These are phyloP conservation scores for Anoncus sp. DNA, from an alignment of 2,888 invertebrate species.

Conservation along the genomic window DNA sequence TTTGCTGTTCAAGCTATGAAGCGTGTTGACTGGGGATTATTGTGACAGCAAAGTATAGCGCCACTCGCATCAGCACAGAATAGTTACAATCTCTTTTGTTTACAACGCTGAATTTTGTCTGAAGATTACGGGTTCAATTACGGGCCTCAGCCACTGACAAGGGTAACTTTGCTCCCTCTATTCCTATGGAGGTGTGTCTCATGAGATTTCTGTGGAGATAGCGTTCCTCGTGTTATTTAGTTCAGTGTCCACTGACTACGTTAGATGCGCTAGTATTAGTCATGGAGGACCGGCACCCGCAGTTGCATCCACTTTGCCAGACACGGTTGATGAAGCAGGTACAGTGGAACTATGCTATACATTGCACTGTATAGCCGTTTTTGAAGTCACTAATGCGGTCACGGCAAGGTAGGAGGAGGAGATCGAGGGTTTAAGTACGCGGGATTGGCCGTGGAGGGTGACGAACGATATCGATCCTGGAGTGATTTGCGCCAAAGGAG, in stretches of 20 bases:
- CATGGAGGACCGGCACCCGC: constrained; percentile 56
- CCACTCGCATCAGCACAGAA: too few species aligned
- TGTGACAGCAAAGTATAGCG: too few species aligned
- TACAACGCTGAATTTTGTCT: too few species aligned
- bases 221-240: constrained; percentile 5
- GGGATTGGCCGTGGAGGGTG: too few species aligned
- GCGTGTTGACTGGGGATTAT: too few species aligned
- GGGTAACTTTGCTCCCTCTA: constrained; percentile 1
- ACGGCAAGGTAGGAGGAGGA: constrained; percentile 2
- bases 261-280: constrained; percentile 7
- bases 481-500: background rate
- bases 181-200: constrained; percentile 9
- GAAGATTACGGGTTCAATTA: background rate
- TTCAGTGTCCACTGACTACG: background rate
- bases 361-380: background rate
- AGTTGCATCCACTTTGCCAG: constrained; percentile 68
- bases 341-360: constrained; percentile 62
- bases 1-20: too few species aligned
- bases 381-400: constrained; percentile 70
- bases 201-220: background rate
- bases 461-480: too few species aligned
- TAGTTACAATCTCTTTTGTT: too few species aligned
- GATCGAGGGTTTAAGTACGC: constrained; percentile 60
- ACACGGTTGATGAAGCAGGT: constrained; percentile 76
- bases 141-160: background rate